Conservation (phyloP, 35 echinoderm and acorn worm genomes). For the Eucidaris tribuloides region DNA sequence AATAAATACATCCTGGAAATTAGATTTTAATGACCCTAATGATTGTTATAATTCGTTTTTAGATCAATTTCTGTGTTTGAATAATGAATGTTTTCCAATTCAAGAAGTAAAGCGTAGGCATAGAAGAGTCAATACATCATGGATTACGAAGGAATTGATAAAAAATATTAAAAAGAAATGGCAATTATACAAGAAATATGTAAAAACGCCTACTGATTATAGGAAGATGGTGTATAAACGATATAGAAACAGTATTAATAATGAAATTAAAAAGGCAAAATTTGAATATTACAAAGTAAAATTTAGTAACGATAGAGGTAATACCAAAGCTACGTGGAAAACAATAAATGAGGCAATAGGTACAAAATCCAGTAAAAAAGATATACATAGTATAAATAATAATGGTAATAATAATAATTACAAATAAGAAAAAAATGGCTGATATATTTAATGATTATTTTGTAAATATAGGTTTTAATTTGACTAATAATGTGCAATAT, state of each 20-base stretch:
- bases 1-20: not conserved
- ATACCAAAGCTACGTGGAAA: constrained; percentile 18
- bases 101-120: not conserved
- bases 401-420: no score
- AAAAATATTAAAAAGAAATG: not conserved
- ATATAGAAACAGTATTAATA: constrained; percentile 3
- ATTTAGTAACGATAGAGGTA: not conserved
- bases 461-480: no score
- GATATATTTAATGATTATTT: no score
- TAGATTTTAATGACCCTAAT: not conserved
- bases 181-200: not conserved
- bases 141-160: not conserved
- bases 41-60: not conserved
- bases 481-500: no score
- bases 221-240: not conserved
- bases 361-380: no score
- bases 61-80: not conserved
- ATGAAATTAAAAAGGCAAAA: not conserved
- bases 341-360: not conserved
- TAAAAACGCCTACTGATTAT: not conserved
- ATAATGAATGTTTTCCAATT: constrained; percentile 6
- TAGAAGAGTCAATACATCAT: not conserved
- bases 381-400: no score
- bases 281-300: not conserved
- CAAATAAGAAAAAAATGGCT: no score